Conservation (phyloP, 2,888 invertebrate species). For the Drosophila meridionalis region DNA sequence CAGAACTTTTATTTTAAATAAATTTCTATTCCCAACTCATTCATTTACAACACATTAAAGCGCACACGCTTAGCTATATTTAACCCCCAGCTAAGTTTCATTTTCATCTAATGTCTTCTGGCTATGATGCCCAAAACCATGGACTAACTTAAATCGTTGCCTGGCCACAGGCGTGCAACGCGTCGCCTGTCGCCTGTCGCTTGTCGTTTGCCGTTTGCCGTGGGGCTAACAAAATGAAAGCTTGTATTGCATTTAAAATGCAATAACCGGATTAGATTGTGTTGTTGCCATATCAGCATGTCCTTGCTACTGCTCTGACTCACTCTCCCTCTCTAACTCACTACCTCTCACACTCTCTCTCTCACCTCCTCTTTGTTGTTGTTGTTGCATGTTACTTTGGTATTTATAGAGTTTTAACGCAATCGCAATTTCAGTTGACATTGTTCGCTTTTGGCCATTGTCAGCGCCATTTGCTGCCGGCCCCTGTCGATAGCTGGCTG, state of each 20-base stretch:
- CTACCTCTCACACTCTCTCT: neutral
- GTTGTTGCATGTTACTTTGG: slow-evolving; percentile 72
- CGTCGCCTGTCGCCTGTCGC: slow-evolving; percentile 7
- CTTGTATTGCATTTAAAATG: slow-evolving; percentile 79
- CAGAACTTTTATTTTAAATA: neutral
- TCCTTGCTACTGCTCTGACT: slow-evolving; percentile 26
- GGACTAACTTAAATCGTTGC: slow-evolving; percentile 52
- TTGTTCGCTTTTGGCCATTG: slow-evolving; percentile 71
- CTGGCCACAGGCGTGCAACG: slow-evolving; percentile 36
- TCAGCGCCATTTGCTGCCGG: slow-evolving; percentile 29
- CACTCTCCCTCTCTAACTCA: neutral
- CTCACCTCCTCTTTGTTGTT: slow-evolving; percentile 20
- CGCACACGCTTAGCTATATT: neutral
- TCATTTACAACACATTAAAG: neutral
- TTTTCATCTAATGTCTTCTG: slow-evolving; percentile 18
- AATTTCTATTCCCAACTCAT: neutral
- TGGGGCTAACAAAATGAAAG: slow-evolving; percentile 54
- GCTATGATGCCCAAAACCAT: slow-evolving; percentile 11
- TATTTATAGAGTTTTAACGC: slow-evolving; percentile 83
- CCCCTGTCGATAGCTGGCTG: slow-evolving; percentile 56
- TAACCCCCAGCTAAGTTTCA: neutral
- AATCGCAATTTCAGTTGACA: slow-evolving; percentile 81
- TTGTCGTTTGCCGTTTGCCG: slow-evolving; percentile 8
- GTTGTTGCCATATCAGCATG: slow-evolving; percentile 64
- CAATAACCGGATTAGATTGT: slow-evolving; percentile 82